Percentiles rank a stretch among this genome's conserved stretches.
Conservation (phyloP, 2,113 vertebrate species). For the Leptosomus discolor region DNA sequence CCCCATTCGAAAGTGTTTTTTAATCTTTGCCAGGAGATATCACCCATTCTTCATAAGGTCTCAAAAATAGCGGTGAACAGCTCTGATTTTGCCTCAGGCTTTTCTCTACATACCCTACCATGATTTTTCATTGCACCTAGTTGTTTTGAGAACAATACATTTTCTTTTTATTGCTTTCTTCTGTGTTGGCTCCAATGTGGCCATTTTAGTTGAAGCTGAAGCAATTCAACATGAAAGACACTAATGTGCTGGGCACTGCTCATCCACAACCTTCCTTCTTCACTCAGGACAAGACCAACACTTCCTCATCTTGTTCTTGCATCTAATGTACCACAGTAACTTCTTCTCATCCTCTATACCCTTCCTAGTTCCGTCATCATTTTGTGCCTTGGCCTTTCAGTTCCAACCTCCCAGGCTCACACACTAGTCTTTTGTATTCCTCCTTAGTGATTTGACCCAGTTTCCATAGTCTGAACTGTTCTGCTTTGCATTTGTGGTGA, state of each 20-base stretch:
- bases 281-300: neutral
- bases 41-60: neutral
- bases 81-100: neutral
- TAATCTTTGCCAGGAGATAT: neutral
- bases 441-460: neutral
- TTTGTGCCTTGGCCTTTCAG: neutral
- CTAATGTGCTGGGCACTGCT: accelerated
- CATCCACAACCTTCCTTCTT: neutral
- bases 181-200: neutral
- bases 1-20: neutral
- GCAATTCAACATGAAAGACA: neutral
- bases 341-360: neutral
- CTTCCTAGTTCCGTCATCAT: neutral
- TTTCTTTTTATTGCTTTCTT: neutral
- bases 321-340: neutral
- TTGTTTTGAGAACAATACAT: neutral
- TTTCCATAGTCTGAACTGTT: neutral
- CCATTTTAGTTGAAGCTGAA: neutral
- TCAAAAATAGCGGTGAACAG: neutral
- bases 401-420: neutral
- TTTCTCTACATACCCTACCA: accelerated
- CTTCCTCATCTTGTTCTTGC: neutral
- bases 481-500: neutral
- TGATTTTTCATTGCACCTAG: neutral
- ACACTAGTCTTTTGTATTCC: neutral